phyloP scores from a whole-genome alignment of 2,113 vertebrate species.

The Myotis lucifugus region DNA sequence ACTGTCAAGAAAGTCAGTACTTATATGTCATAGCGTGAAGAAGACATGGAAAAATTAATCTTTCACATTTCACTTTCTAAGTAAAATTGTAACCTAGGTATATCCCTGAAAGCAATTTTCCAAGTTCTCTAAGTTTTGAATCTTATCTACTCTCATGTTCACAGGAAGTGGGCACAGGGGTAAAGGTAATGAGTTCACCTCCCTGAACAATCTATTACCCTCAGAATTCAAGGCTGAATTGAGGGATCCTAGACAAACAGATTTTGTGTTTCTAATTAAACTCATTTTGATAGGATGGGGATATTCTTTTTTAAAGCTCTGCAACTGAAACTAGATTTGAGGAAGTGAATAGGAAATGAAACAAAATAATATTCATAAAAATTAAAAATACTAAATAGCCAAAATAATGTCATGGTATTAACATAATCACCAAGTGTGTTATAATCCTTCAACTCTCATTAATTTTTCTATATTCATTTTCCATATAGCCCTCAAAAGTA shows the following conservation, averaged over 20 bases:
- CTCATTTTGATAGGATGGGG: neutral
- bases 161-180: neutral
- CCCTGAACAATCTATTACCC: neutral
- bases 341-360: neutral
- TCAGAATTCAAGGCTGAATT: neutral
- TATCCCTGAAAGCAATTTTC: neutral
- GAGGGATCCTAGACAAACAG: neutral
- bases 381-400: neutral
- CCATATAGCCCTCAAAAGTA: neutral
- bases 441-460: neutral
- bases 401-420: slow-evolving; percentile 36
- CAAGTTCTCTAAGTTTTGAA: neutral
- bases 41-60: neutral
- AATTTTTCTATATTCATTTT: neutral
- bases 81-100: neutral
- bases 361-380: slow-evolving; percentile 47
- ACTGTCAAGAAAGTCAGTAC: neutral
- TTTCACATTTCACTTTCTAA: neutral
- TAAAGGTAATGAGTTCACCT: neutral
- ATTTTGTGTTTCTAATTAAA: neutral
- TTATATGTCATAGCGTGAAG: neutral
- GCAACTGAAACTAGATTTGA: neutral
- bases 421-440: neutral
- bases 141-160: neutral
- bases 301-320: neutral